Percentiles rank a stretch among this genome's conserved stretches.
Conservation (phyloP, 2,888 invertebrate species). For the Alsophila aescularia region DNA sequence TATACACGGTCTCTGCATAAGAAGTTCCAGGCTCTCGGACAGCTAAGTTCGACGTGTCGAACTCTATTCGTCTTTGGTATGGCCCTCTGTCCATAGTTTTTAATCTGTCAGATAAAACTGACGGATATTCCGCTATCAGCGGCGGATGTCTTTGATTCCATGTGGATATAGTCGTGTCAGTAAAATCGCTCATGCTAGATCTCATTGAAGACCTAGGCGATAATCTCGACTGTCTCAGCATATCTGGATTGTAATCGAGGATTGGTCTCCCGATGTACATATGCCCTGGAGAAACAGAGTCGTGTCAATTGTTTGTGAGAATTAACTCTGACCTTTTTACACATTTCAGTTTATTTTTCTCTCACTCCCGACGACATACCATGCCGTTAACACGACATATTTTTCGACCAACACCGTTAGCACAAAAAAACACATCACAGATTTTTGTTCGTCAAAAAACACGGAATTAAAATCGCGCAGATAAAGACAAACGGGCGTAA, state of each 20-base stretch:
- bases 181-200: slow-evolving; percentile 80
- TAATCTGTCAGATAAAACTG: slow-evolving; percentile 73
- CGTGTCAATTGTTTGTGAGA: slow-evolving; percentile 30
- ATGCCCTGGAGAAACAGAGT: slow-evolving; percentile 64
- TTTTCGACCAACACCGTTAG: slow-evolving; percentile 67
- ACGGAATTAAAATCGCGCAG: slow-evolving; percentile 42
- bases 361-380: slow-evolving; percentile 58
- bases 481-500: slow-evolving; percentile 34
- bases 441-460: slow-evolving; percentile 37
- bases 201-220: slow-evolving; percentile 77
- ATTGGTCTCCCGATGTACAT: slow-evolving; percentile 73
- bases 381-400: slow-evolving; percentile 61
- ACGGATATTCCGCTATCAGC: slow-evolving; percentile 70
- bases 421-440: slow-evolving; percentile 67
- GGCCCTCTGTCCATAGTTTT: slow-evolving; percentile 70
- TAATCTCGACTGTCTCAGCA: slow-evolving; percentile 63
- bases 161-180: slow-evolving; percentile 79
- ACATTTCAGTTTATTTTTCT: slow-evolving; percentile 82
- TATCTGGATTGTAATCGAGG: slow-evolving; percentile 77
- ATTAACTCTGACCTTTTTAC: slow-evolving; percentile 41
- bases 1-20: slow-evolving; percentile 66
- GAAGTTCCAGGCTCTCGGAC: slow-evolving; percentile 67
- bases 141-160: slow-evolving; percentile 73
- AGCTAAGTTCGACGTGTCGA: slow-evolving; percentile 66
- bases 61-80: slow-evolving; percentile 72